Base-by-base conservation (phyloP, 1,140 invertebrate genomes). In the Drosophila sucinea region DNA sequence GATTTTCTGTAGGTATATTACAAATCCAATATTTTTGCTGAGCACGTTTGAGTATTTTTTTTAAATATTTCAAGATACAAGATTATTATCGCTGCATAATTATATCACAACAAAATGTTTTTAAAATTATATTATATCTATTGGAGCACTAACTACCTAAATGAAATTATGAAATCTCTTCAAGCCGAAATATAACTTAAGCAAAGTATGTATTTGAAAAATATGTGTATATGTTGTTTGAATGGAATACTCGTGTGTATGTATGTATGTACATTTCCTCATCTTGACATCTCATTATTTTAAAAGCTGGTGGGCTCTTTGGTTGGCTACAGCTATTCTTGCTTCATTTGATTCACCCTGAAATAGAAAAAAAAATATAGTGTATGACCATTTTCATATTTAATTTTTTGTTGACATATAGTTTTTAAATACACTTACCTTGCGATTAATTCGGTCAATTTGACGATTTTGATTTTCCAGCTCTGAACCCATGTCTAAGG, bases 401-500 rank as follows among this genome's bases (percentile, higher is more conserved):
- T 67, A 40, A 55, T 64, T 25, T 40, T 72, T 66, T 35, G 1
- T 7, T 35, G 23, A 60, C 7, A 44, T 17, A 47, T 25, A 25
- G 17, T 3, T 47, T 25, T 25, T 25, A 4, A 23, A 3, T 47
- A 1, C 17, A 60, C 41, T 29, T 74, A 99, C 98, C 97, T 99
- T 99, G 92, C 96, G 95, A 94, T 99, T 98, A 93, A 99, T 99
- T 93, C 98, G 96, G 93, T 99, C 98, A 84, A 99, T 95, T 94
- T 99, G 98, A 90, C 96, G 94, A 93, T 99, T 99, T 94, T 99
- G 99, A 93, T 98, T 98, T 93, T 97, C 97, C 51, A 99, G 95
- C 92, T 99, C 98, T 79, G 97, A 99, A 67, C 98, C 98, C 98
- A 99, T 99, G 93, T 99, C 99, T 81, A 99, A 96, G 63, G 99